Base-by-base conservation (phyloP, 2,888 invertebrate genomes). In the Ischnus inquisitorius region DNA sequence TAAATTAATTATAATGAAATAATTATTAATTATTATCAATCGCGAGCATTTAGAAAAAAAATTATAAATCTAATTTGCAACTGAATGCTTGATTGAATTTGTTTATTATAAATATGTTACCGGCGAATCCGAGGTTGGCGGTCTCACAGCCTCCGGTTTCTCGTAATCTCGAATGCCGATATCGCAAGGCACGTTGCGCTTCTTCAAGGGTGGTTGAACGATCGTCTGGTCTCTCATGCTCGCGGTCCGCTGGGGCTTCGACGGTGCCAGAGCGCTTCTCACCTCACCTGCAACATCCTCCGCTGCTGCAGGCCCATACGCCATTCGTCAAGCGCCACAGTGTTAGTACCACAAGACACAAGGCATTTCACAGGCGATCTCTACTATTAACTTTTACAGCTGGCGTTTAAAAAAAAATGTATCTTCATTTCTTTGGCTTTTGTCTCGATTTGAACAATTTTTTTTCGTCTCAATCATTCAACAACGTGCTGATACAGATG, bases 241-340 rank as follows among this genome's bases (percentile, higher is more conserved):
- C 62, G 97, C 97, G 19, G 97, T 97, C 86, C 98, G 95, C 93
- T 97, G 97, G 16, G 97, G 98, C 93, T 98, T 98, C 79, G 97
- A 95, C 14, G 97, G 97, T 72, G 97, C 96, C 89, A 97, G 95
- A 80, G 96, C 96, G 92, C 97, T 97, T 92, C 97, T 95, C 88
- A 97, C 97, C 95, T 97, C 97, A 93, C 97, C 97, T 96, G 93
- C 93, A 92, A 93, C 93, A 93, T 92, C 92, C 93, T 93, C 93
- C 93, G 93, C 92, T 92, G 93, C 93, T 93, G 93, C 93, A 93
- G 90, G 92, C 92, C 92, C 89, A 90, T 90, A 90, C 90, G 92
- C 92, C 92, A 92, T 91, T 84, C 90, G 90, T 92, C 91, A 92
- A 92, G 90, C 92, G 91, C 91, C 91, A 57, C 28, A 92, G 81